Conservation (phyloP, 1,140 invertebrate species). For the Neoseiulus cucumeris region DNA sequence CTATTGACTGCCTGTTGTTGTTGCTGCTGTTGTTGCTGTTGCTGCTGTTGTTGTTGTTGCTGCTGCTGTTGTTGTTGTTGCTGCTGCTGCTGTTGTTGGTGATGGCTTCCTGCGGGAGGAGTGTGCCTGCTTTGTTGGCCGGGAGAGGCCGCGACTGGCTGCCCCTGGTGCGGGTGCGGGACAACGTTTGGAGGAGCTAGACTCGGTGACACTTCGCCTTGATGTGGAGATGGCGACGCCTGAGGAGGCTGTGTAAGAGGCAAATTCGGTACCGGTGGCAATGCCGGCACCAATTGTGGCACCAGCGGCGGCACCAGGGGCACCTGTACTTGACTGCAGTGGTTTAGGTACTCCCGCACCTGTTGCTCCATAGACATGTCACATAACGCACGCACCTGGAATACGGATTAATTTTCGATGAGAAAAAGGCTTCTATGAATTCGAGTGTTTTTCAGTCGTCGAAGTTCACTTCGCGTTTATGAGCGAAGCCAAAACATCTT, state of each 20-base stretch:
- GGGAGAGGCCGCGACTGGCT: background rate
- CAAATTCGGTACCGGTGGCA: background rate
- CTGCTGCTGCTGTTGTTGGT: background rate
- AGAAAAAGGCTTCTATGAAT: too few relatives aligned
- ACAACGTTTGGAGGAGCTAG: background rate
- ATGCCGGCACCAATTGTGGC: background rate
- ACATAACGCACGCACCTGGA: conserved; percentile 12
- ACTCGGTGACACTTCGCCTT: background rate
- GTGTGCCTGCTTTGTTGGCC: conserved; percentile 4
- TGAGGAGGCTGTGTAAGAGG: background rate
- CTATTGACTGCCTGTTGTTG: background rate
- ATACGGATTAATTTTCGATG: background rate
- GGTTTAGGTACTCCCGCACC: conserved; percentile 19
- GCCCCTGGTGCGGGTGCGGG: background rate
- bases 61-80: background rate
- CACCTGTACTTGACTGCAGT: conserved; percentile 13
- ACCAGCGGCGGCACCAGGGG: conserved; percentile 7
- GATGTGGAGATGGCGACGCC: background rate
- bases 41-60: background rate
- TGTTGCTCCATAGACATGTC: conserved; percentile 19
- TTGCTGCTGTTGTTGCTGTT: background rate
- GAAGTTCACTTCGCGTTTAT: too few relatives aligned
- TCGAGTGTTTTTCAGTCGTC: too few relatives aligned
- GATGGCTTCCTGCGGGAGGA: conserved; percentile 3
- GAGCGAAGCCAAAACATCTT: too few relatives aligned